phyloP scores from a whole-genome alignment of 2,113 vertebrate genomes.

The Eira barbara region DNA sequence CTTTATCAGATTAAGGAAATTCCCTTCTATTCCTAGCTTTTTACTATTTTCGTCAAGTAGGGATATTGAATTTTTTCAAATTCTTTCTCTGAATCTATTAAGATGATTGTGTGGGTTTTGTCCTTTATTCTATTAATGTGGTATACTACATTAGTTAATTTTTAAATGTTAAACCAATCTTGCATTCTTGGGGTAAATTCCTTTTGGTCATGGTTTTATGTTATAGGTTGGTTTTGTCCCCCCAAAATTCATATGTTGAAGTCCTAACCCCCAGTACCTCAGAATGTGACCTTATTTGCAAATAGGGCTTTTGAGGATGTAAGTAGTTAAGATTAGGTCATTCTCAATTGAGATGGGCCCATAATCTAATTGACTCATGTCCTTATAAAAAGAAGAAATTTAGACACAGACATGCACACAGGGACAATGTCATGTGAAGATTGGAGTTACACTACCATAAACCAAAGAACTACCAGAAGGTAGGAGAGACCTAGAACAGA shows the following conservation, averaged over 20 bases:
- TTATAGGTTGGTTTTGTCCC: not conserved
- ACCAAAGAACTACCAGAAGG: not conserved
- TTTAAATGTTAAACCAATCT: not conserved
- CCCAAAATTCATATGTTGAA: not conserved
- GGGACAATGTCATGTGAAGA: not conserved
- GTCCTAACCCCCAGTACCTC: not conserved
- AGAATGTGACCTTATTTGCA: not conserved
- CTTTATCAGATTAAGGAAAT: not conserved
- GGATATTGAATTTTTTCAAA: not conserved
- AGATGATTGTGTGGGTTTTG: not conserved
- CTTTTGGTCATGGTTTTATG: not conserved
- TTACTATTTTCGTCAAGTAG: not conserved
- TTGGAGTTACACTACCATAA: not conserved
- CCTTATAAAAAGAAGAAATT: not conserved
- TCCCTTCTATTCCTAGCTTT: not conserved
- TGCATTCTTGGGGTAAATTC: not conserved
- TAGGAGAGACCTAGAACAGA: not conserved
- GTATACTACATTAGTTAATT: not conserved
- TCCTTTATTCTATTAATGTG: not conserved
- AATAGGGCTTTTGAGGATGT: not conserved
- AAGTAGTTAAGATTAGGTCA: constrained; percentile 1
- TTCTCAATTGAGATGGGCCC: not conserved
- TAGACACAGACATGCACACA: not conserved
- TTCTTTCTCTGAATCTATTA: not conserved
- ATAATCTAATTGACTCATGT: not conserved